Percentiles rank a stretch among this genome's conserved stretches.
These are phyloP conservation scores for Aldabrachelys gigantea DNA, from an alignment of 2,113 vertebrate genomes.

Conservation along the genomic window DNA sequence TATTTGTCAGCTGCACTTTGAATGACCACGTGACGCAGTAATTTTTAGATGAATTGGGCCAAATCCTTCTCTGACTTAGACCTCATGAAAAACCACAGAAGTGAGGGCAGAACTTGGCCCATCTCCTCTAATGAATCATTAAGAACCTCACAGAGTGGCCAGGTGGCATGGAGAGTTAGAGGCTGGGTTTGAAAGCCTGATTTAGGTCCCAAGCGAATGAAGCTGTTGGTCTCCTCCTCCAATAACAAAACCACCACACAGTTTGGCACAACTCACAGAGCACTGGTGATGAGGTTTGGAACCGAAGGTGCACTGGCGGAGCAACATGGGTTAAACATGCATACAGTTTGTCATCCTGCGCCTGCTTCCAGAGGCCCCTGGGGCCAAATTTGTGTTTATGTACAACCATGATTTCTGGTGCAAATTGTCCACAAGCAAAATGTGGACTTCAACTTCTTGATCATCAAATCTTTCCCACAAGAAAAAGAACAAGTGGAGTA, in stretches of 20 bases:
- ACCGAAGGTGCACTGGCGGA: too few species aligned
- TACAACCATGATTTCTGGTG: neutral
- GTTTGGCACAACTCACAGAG: neutral
- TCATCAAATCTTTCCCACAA: neutral
- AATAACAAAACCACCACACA: neutral
- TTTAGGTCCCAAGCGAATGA: neutral
- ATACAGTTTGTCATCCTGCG: neutral
- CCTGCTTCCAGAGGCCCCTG: neutral
- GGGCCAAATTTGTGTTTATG: neutral
- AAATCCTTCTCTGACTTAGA: neutral
- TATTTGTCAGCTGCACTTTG: neutral
- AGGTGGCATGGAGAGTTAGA: too few species aligned
- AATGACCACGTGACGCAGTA: neutral
- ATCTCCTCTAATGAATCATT: neutral
- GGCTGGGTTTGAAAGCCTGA: neutral
- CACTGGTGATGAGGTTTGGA: neutral
- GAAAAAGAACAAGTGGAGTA: neutral
- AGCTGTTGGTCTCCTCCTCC: neutral
- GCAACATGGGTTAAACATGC: neutral
- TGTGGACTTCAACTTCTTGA: neutral
- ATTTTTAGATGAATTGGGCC: neutral
- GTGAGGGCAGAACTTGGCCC: neutral
- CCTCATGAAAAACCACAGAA: neutral
- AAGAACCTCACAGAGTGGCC: neutral
- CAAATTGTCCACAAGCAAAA: neutral